Percentiles rank a stretch among this genome's conserved stretches.
phyloP scores from a whole-genome alignment of 2,888 invertebrate genomes.

The Aplocera efformata region DNA sequence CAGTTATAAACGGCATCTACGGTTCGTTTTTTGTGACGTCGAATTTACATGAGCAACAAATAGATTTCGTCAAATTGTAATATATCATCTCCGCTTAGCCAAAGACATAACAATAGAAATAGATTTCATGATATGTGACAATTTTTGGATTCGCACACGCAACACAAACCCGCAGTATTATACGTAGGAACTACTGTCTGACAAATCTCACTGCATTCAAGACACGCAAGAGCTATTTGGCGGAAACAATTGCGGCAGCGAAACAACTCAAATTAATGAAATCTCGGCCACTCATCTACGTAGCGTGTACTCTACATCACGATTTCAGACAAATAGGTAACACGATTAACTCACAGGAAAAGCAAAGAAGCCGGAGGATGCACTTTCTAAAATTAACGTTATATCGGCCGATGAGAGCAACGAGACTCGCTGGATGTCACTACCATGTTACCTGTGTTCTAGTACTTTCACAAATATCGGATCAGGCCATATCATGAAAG shows the following conservation, averaged over 20 bases:
- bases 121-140: no score
- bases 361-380: conserved; percentile 16
- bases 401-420: conserved; percentile 14
- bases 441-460: conserved; percentile 4
- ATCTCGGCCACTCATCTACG: conserved; percentile 20
- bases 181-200: conserved; percentile 22
- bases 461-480: conserved; percentile 15
- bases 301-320: conserved; percentile 22
- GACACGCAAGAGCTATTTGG: conserved; percentile 36
- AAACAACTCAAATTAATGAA: conserved; percentile 17
- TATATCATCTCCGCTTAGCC: no score
- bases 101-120: no score
- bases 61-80: no score
- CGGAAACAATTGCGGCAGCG: conserved; percentile 13
- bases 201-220: conserved; percentile 35
- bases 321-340: conserved; percentile 16
- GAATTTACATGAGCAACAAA: no score
- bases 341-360: conserved; percentile 15
- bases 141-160: conserved; percentile 13
- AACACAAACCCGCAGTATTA: conserved; percentile 24
- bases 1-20: conserved; percentile 20
- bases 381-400: conserved; percentile 27
- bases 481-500: conserved; percentile 20
- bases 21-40: no score
- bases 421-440: conserved; percentile 8